Conservation (phyloP, 2,888 invertebrate species). For the Drosophila maculinotata region DNA sequence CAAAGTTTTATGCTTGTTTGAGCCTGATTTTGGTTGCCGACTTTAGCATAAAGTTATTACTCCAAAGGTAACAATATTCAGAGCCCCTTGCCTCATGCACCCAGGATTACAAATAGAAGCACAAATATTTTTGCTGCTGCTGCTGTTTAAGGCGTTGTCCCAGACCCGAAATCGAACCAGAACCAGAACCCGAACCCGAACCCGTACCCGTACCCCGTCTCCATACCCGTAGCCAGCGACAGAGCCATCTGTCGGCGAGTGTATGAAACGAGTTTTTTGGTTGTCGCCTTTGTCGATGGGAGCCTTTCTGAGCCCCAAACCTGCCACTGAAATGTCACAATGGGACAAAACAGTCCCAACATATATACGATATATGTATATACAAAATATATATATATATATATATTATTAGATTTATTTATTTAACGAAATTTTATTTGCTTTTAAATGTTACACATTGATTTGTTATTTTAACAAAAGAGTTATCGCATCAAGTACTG, state of each 20-base stretch:
- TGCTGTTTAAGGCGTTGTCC: conserved; percentile 40
- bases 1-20: conserved; percentile 70
- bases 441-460: too few relatives aligned
- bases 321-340: conserved; percentile 35
- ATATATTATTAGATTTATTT: neutral
- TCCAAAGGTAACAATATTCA: conserved; percentile 59
- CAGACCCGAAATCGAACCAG: conserved; percentile 3
- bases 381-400: too few relatives aligned
- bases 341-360: conserved; percentile 11
- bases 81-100: conserved; percentile 18
- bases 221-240: conserved; percentile 2
- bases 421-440: neutral
- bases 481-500: too few relatives aligned
- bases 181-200: conserved; percentile 1
- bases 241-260: conserved; percentile 28
- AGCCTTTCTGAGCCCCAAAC: conserved; percentile 37
- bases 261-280: conserved; percentile 55
- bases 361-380: neutral
- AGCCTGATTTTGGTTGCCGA: conserved; percentile 60
- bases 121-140: conserved; percentile 52
- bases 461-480: too few relatives aligned
- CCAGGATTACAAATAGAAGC: conserved; percentile 62
- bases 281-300: conserved; percentile 53
- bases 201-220: conserved; percentile 1
- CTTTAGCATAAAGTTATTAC: conserved; percentile 69